Conservation (phyloP, 2,113 vertebrate genomes). For the Mustela lutreola region DNA sequence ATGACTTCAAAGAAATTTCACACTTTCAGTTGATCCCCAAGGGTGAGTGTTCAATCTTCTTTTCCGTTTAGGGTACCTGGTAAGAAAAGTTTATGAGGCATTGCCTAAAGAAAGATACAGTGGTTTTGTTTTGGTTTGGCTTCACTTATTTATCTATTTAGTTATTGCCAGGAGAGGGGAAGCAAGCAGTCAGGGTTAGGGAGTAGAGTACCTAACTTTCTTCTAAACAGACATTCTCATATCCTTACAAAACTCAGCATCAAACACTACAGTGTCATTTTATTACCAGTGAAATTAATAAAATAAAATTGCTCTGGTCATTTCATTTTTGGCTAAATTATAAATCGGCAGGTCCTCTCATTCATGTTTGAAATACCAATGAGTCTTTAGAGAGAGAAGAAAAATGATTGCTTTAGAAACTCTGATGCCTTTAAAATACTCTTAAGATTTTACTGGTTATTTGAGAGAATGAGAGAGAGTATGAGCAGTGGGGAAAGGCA, state of each 20-base stretch:
- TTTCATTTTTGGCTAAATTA: not conserved
- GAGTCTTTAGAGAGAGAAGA: not conserved
- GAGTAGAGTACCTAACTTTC: not conserved
- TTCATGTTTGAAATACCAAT: slow-evolving; percentile 48
- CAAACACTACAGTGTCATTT: slow-evolving; percentile 37
- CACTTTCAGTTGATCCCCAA: slow-evolving; percentile 48
- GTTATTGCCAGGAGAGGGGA: not conserved
- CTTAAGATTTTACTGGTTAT: not conserved
- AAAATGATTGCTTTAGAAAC: not conserved
- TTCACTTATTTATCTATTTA: slow-evolving; percentile 52
- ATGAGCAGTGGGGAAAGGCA: not conserved
- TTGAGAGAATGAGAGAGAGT: not conserved
- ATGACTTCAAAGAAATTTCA: slow-evolving; percentile 73
- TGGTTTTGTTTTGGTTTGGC: slow-evolving; percentile 51
- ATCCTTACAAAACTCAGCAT: not conserved
- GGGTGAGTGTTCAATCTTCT: slow-evolving; percentile 10
- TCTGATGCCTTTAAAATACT: slow-evolving; percentile 27
- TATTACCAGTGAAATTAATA: not conserved
- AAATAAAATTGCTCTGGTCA: not conserved
- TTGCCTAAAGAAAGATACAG: slow-evolving; percentile 36
- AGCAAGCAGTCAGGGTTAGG: not conserved
- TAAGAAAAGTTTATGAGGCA: slow-evolving; percentile 48
- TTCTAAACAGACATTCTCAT: not conserved
- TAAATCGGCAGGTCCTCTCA: not conserved
- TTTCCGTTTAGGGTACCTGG: slow-evolving; percentile 57